Conservation (phyloP, 2,113 vertebrate species). For the Aptenodytes forsteri region DNA sequence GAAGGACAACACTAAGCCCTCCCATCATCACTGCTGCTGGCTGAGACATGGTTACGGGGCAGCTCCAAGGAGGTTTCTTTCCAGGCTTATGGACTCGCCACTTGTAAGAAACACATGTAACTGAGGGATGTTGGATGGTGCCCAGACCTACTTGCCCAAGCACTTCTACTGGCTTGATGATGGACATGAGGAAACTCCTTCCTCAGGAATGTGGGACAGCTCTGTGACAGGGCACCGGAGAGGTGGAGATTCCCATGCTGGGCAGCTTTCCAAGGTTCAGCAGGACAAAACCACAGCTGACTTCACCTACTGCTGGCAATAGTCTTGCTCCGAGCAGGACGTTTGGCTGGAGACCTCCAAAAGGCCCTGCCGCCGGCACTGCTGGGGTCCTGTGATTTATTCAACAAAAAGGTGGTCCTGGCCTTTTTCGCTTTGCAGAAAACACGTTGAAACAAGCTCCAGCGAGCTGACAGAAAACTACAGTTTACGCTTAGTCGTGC, state of each 20-base stretch:
- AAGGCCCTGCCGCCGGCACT: neutral
- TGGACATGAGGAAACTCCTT: neutral
- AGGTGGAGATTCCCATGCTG: neutral
- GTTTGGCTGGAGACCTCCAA: neutral
- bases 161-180: neutral
- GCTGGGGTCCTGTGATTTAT: neutral
- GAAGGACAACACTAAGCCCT: neutral
- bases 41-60: neutral
- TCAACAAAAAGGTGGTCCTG: neutral
- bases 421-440: neutral
- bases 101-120: neutral
- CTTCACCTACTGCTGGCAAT: neutral
- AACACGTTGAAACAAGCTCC: neutral
- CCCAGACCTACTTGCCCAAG: neutral
- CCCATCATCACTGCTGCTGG: neutral
- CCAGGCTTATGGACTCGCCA: neutral
- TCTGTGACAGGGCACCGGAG: neutral
- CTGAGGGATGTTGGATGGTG: neutral
- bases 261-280: neutral
- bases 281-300: neutral
- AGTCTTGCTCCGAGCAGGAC: neutral
- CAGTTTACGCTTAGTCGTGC: fast-evolving
- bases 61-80: neutral
- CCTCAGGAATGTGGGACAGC: neutral
- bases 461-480: neutral